A percentile compares a stretch with the other conserved stretches of the same genome.
Evolutionary conservation across 2,888 invertebrate species (phyloP).

Genomic region (Luperina testacea): DNA sequence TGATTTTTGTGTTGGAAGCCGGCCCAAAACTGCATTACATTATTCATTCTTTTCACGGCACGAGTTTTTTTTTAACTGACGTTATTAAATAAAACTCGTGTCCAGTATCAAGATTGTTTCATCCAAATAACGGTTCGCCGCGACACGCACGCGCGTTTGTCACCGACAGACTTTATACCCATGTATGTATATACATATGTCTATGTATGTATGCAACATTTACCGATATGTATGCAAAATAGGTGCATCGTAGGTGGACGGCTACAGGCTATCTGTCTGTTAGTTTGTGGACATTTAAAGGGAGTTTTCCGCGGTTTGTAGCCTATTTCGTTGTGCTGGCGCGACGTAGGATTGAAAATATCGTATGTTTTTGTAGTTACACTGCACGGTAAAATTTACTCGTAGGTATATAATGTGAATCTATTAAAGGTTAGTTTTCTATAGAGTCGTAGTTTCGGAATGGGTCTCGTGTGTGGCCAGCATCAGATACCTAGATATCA

Average conservation of each 20-base stretch:
- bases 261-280: constrained; percentile 26
- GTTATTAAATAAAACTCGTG: constrained; percentile 20
- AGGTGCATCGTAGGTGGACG: constrained; percentile 56
- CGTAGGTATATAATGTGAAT: not conserved
- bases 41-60: not conserved
- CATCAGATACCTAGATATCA: no score
- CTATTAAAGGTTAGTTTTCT: not conserved
- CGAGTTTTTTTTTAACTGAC: no score
- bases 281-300: constrained; percentile 26
- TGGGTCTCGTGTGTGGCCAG: not conserved
- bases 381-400: not conserved
- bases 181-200: constrained; percentile 30
- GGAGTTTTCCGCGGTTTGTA: not conserved
- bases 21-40: not conserved
- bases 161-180: constrained; percentile 46
- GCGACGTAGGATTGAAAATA: not conserved
- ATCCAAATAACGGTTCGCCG: constrained; percentile 66
- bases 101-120: constrained; percentile 67
- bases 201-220: constrained; percentile 48
- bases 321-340: not conserved
- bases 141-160: constrained; percentile 74
- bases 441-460: not conserved
- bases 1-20: not conserved
- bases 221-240: constrained; percentile 64
- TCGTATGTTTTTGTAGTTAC: not conserved